These are phyloP conservation scores for Hippocampus comes DNA, from an alignment of 2,113 vertebrate species.

Conservation along the genomic window DNA sequence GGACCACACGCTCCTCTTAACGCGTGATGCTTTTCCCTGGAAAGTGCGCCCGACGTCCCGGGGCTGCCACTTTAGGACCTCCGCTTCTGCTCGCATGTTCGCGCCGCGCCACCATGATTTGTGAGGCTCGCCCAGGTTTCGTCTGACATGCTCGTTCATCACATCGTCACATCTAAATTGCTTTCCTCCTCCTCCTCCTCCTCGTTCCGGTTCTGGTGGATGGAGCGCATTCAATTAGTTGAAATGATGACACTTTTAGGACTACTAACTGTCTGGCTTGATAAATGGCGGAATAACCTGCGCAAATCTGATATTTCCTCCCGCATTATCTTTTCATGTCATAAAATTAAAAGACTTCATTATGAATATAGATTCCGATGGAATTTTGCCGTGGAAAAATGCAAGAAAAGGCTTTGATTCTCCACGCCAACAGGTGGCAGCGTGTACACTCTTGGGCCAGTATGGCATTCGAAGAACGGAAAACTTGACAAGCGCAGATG, in stretches of 20 bases:
- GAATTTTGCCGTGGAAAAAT: not conserved
- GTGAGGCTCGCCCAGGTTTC: slow-evolving; percentile 14
- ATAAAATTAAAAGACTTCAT: not conserved
- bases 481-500: not conserved
- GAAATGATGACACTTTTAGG: not conserved
- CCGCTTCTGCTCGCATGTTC: slow-evolving; percentile 1
- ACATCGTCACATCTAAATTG: not conserved
- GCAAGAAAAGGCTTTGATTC: not conserved
- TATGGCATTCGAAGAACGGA: not conserved
- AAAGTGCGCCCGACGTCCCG: slow-evolving; percentile 11
- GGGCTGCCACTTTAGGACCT: slow-evolving; percentile 6
- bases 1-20: not conserved
- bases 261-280: not conserved
- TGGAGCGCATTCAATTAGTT: not conserved
- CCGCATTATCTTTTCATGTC: not conserved
- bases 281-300: not conserved
- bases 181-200: no score
- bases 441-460: not conserved
- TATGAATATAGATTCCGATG: not conserved
- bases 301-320: not conserved
- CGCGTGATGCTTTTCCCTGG: not conserved
- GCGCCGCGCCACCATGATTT: not conserved
- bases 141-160: no score
- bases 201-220: not conserved
- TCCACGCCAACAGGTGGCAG: not conserved